phyloP scores from a whole-genome alignment of 2,888 invertebrate genomes.

The Lepidocyrtinus sp. region DNA sequence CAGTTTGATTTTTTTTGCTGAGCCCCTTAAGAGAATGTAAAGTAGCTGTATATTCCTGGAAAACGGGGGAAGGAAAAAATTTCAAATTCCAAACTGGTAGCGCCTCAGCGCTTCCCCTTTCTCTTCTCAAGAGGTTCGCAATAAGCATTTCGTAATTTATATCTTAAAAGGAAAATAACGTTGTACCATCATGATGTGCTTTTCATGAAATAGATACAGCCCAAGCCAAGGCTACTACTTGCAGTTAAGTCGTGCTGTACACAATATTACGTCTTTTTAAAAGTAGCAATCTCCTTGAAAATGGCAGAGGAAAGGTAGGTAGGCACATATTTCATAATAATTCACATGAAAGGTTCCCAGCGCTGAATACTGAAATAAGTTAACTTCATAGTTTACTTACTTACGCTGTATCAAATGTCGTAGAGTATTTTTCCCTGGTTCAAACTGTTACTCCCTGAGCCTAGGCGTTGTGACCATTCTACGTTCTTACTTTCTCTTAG shows the following conservation, averaged over 20 bases:
- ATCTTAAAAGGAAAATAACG: conserved; percentile 31
- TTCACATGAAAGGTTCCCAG: neutral
- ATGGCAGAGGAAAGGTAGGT: neutral
- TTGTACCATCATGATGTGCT: neutral
- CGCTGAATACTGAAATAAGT: neutral
- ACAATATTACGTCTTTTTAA: neutral
- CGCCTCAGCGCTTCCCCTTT: conserved; percentile 28
- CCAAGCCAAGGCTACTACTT: too few species aligned
- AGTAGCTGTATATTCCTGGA: conserved; percentile 26
- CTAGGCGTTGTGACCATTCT: too few species aligned
- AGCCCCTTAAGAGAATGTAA: conserved; percentile 42
- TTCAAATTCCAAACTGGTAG: conserved; percentile 58
- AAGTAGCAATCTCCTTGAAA: neutral
- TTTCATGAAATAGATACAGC: neutral
- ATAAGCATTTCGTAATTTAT: conserved; percentile 54
- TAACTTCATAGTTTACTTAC: neutral
- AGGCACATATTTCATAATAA: neutral
- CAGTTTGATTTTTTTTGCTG: conserved; percentile 15
- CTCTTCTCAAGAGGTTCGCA: conserved; percentile 9
- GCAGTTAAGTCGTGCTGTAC: neutral
- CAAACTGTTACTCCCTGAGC: too few species aligned
- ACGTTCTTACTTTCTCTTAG: too few species aligned
- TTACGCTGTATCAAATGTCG: neutral
- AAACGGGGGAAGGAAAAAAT: conserved; percentile 33
- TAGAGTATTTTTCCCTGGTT: neutral